phyloP scores from a whole-genome alignment of 2,888 invertebrate genomes.

The Machimus rusticus region DNA sequence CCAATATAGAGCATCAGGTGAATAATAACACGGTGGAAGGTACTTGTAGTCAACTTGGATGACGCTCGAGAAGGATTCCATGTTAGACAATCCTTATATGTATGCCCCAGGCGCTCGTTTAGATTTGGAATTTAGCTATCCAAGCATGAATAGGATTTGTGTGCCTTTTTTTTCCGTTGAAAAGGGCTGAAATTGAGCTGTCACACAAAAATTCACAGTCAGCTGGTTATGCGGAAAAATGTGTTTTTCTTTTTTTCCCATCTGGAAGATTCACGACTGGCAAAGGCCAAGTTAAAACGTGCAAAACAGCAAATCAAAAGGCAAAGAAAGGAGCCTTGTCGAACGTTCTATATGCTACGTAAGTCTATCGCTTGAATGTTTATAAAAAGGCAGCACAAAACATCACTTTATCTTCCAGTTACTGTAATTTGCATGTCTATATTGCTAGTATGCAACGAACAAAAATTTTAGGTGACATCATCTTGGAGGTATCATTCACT shows the following conservation, averaged over 20 bases:
- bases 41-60: not conserved
- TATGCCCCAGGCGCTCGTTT: not conserved
- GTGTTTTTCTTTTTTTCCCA: not conserved
- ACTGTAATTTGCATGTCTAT: not conserved
- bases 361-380: not conserved
- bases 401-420: not conserved
- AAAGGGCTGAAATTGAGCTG: conserved; percentile 20
- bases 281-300: not conserved
- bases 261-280: not conserved
- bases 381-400: not conserved
- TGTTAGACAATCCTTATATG: not conserved
- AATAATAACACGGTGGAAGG: not conserved
- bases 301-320: not conserved
- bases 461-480: not conserved
- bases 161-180: not conserved
- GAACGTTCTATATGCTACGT: not conserved
- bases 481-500: not conserved
- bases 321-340: not conserved
- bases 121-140: conserved; percentile 1
- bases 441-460: not conserved
- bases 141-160: conserved; percentile 2
- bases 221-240: not conserved
- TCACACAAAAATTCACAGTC: conserved; percentile 25
- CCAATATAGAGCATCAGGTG: not conserved
- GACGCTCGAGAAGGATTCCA: not conserved